Conservation (phyloP, 2,113 vertebrate genomes). For the Spilogale gracilis region DNA sequence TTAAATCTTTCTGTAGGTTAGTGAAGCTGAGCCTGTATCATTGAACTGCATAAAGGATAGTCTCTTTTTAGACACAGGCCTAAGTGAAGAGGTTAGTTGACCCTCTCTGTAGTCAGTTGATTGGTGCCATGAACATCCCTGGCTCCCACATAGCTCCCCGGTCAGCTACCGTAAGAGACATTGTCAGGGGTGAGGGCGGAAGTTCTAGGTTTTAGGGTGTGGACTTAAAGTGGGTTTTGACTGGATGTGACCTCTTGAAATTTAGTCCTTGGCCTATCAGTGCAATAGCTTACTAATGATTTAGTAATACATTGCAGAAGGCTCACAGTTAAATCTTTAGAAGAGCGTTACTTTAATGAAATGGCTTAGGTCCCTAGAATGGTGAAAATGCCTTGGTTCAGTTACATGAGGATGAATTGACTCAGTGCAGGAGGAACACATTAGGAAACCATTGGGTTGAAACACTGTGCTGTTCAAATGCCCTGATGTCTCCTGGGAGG, state of each 20-base stretch:
- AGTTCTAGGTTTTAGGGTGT: neutral
- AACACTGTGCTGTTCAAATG: neutral
- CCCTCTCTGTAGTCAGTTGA: neutral
- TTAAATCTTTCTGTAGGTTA: neutral
- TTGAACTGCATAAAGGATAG: neutral
- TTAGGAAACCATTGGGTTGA: neutral
- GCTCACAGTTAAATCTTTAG: neutral
- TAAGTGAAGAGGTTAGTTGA: neutral
- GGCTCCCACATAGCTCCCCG: too few species aligned
- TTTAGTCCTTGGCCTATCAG: neutral
- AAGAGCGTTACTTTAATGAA: neutral
- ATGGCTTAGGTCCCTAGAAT: neutral
- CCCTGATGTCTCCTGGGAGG: neutral
- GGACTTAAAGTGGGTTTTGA: neutral
- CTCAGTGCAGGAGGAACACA: neutral
- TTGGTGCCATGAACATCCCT: too few species aligned
- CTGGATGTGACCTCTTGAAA: neutral
- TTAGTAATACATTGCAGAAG: neutral
- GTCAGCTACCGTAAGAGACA: neutral
- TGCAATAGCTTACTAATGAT: neutral
- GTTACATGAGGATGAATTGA: neutral
- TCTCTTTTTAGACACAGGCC: neutral
- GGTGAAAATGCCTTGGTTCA: neutral
- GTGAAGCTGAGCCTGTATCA: neutral
- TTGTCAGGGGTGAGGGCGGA: neutral